Percentiles rank a stretch among this genome's conserved stretches.
phyloP scores from a whole-genome alignment of 23 tunicate genomes.

The Ascidia mentula region DNA sequence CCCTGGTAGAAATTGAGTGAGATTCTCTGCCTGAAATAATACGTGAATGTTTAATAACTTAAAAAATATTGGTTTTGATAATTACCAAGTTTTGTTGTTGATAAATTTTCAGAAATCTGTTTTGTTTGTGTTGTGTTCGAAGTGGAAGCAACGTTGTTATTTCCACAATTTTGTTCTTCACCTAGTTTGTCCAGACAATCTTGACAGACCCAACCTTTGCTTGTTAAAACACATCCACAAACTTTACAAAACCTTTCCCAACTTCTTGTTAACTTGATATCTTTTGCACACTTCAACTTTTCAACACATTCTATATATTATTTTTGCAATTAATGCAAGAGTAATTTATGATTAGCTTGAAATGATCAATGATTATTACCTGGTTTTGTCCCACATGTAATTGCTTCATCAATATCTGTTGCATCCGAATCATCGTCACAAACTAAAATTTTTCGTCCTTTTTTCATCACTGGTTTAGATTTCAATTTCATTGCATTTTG shows the following conservation, averaged over 20 bases:
- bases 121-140: too few species aligned
- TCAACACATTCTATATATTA: too few species aligned
- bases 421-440: not conserved
- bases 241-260: slow-evolving; percentile 16
- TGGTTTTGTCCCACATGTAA: too few species aligned
- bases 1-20: not conserved
- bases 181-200: slow-evolving; percentile 27
- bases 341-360: too few species aligned
- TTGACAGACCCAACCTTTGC: slow-evolving; percentile 49
- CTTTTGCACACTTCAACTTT: too few species aligned
- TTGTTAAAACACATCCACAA: slow-evolving; percentile 17
- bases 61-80: too few species aligned
- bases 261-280: not conserved
- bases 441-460: not conserved
- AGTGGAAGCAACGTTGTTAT: not conserved
- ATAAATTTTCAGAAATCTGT: too few species aligned
- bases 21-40: too few species aligned
- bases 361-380: too few species aligned
- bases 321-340: too few species aligned
- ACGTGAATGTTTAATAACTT: too few species aligned
- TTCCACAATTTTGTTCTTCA: slow-evolving; percentile 3
- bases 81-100: too few species aligned
- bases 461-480: not conserved
- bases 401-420: slow-evolving; percentile 4
- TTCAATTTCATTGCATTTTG: not conserved